phyloP scores from a whole-genome alignment of 2,888 invertebrate species.

The Ectemnius lituratus region DNA sequence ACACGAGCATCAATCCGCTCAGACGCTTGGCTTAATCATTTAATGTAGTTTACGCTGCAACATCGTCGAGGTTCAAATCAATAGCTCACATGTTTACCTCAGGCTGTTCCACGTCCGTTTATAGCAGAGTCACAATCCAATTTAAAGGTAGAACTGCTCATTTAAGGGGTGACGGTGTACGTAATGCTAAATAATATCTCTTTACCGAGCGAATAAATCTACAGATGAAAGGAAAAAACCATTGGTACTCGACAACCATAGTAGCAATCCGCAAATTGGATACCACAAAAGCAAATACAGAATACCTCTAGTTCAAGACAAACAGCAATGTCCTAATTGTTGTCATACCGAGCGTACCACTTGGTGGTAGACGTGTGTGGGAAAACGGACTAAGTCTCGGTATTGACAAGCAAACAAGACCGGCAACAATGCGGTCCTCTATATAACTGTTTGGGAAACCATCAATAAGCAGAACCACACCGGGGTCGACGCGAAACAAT shows the following conservation, averaged over 20 bases:
- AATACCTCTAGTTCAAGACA: constrained; percentile 36
- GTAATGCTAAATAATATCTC: constrained; percentile 69
- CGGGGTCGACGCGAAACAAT: not conserved
- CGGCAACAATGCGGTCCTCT: not conserved
- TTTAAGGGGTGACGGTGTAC: too few relatives aligned
- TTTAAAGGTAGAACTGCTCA: too few relatives aligned
- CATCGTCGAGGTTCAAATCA: too few relatives aligned
- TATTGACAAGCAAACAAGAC: constrained; percentile 14
- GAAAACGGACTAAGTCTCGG: constrained; percentile 2
- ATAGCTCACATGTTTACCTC: too few relatives aligned
- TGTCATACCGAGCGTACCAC: not conserved
- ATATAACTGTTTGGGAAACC: not conserved
- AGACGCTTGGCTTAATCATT: too few relatives aligned
- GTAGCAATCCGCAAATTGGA: constrained; percentile 40
- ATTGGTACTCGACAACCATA: constrained; percentile 28
- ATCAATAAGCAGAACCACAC: not conserved
- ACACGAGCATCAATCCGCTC: constrained; percentile 3
- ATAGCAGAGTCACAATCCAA: too few relatives aligned
- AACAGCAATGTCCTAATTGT: constrained; percentile 33
- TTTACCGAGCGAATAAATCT: constrained; percentile 75
- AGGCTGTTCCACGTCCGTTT: too few relatives aligned
- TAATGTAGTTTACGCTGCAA: too few relatives aligned
- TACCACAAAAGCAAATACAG: constrained; percentile 37
- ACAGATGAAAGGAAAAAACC: constrained; percentile 4
- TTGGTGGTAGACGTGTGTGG: not conserved